Conservation (phyloP, 2,113 vertebrate genomes). For the Odocoileus virginianus region DNA sequence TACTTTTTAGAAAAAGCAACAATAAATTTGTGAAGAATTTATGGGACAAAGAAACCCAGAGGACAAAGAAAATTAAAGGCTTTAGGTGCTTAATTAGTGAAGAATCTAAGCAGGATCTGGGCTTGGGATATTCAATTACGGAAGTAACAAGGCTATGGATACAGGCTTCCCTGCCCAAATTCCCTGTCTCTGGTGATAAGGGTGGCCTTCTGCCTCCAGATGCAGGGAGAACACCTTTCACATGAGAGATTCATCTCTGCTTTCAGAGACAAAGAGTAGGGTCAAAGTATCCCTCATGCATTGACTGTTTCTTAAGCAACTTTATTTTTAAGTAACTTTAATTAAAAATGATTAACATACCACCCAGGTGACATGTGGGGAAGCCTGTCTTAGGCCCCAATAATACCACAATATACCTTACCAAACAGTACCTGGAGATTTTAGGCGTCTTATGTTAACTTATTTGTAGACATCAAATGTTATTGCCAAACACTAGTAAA, state of each 20-base stretch:
- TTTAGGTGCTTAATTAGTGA: not conserved
- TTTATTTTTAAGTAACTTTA: not conserved
- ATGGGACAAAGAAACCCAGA: not conserved
- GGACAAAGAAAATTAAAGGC: not conserved
- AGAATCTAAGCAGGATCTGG: not conserved
- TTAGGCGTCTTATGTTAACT: not conserved
- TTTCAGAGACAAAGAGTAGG: not conserved
- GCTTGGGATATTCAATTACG: not conserved
- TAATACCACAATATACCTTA: not conserved
- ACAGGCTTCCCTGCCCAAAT: not conserved
- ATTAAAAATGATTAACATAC: not conserved
- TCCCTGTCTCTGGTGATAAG: not conserved
- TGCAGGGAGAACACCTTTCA: not conserved
- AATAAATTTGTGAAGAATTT: not conserved
- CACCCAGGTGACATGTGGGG: not conserved
- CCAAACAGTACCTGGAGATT: not conserved
- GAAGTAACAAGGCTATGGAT: not conserved
- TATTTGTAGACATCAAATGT: conserved; percentile 13
- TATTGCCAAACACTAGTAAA: not conserved
- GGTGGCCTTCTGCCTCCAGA: not conserved
- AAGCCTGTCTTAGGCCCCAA: not conserved
- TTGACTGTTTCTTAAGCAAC: not conserved
- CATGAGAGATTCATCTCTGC: not conserved
- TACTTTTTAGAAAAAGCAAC: not conserved
- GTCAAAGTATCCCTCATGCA: not conserved